Base-by-base conservation (phyloP, 1,140 invertebrate genomes). In the Parapsyche elsis region DNA sequence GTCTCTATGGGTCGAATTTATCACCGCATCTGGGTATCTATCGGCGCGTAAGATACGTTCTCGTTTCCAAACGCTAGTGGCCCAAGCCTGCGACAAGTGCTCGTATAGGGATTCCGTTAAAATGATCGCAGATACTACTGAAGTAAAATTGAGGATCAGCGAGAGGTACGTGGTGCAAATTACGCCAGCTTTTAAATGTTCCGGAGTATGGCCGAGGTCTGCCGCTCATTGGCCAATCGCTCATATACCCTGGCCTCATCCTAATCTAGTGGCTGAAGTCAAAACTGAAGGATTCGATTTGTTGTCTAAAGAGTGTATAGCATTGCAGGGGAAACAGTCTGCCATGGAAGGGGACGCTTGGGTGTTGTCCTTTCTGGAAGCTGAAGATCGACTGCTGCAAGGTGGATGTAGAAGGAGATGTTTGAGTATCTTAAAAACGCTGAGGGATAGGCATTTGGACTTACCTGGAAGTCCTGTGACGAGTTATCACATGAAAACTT, bases 291-390 rank as follows among this genome's bases (percentile, higher is more conserved):
- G 98, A 1, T 99, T 99, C 88, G 97, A 99, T 86, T 89, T 99
- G 78, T 87, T 99, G 1, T 98, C 96, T 7, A 98, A 98, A 85
- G 98, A 99, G 86, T 94, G 94, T 84, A 91, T 95, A 9, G 92
- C 94, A 0, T 87, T 95, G 71, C 94, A 95, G 86, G 97, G 97
- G n/a, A 98, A 98, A 86, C 96, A 98, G 86, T 95, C 95, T 0
- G 96, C 96, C 0, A 98, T 99, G 93, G 98, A 99, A 87, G 98
- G 98, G 0, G 98, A 99, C 88, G 97, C 98, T 21, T 99, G 98
- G 98, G 95, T 97, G 9, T 77, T 99, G 84, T 96, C 94, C 9
- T 99, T 99, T 89, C 92, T 94, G 57, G 97, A 98, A 85, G 97
- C 97, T 0, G 98, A 99, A 88, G 96, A 97, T 85, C 90, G 96